Conservation (phyloP, 2,888 invertebrate species). For the Acrocyrtus sp. region DNA sequence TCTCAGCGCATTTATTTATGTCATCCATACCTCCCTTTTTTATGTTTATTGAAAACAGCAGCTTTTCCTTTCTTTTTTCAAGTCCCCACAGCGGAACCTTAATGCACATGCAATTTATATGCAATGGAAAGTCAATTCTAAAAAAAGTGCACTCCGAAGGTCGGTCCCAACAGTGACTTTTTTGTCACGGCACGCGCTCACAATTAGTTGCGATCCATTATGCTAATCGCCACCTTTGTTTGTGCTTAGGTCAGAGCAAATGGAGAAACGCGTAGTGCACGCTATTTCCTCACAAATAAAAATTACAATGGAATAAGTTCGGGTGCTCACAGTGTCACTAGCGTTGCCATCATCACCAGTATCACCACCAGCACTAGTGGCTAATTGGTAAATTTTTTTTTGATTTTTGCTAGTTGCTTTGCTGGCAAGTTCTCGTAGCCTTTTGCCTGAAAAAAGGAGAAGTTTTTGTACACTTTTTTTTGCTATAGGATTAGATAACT, state of each 20-base stretch:
- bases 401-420: background rate
- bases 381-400: background rate
- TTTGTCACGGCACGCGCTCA: constrained; percentile 60
- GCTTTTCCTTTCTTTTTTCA: too few relatives aligned
- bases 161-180: too few relatives aligned
- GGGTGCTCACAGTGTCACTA: too few relatives aligned
- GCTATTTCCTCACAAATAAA: constrained; percentile 20
- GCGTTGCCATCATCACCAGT: constrained; percentile 10
- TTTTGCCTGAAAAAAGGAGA: too few relatives aligned
- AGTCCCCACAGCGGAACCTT: too few relatives aligned
- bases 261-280: background rate
- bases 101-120: too few relatives aligned
- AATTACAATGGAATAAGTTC: too few relatives aligned
- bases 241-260: background rate
- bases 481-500: constrained; percentile 20
- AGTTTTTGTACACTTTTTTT: too few relatives aligned
- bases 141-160: too few relatives aligned
- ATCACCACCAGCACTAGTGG: background rate
- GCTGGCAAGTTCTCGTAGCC: background rate
- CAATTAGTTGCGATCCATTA: constrained; percentile 64
- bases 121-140: too few relatives aligned
- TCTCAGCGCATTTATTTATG: background rate
- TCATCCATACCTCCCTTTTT: background rate
- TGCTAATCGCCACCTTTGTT: constrained; percentile 63
- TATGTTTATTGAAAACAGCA: background rate